Evolutionary conservation across 2,888 invertebrate species (phyloP).

Genomic region (Folsomia candida): DNA sequence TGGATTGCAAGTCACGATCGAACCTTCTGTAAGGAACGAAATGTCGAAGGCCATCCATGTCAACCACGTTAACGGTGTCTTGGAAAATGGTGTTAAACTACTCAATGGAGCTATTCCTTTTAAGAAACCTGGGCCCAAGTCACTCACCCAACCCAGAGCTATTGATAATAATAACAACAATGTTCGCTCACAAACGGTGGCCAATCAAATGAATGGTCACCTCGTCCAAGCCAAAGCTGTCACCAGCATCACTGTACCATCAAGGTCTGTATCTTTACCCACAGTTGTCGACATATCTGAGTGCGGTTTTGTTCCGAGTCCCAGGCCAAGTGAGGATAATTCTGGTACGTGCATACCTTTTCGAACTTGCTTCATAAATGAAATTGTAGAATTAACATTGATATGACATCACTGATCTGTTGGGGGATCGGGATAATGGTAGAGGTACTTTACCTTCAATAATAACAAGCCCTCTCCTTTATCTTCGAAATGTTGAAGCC

Average conservation of each 20-base stretch:
- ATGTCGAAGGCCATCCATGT: conserved; percentile 26
- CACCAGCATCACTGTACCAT: background rate
- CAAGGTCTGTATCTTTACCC: background rate
- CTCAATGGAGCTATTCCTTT: background rate
- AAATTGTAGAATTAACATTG: no score
- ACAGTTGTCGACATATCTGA: conserved; percentile 13
- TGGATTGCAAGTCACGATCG: conserved; percentile 71
- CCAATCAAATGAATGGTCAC: background rate
- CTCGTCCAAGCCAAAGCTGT: background rate
- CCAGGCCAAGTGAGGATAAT: no score
- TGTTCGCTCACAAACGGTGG: background rate
- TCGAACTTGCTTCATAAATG: no score
- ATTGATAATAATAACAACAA: background rate
- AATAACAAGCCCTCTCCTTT: no score
- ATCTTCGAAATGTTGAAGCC: no score
- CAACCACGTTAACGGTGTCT: background rate
- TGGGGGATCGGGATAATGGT: no score
- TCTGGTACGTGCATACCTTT: no score
- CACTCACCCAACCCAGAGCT: background rate
- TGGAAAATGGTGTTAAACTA: background rate
- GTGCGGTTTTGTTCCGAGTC: background rate
- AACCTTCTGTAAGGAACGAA: conserved; percentile 26
- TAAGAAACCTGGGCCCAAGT: background rate
- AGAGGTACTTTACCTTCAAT: no score
- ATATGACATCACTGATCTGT: no score